Evolutionary conservation across 2,888 invertebrate genomes (phyloP).

Genomic region (Agonum fuliginosum): DNA sequence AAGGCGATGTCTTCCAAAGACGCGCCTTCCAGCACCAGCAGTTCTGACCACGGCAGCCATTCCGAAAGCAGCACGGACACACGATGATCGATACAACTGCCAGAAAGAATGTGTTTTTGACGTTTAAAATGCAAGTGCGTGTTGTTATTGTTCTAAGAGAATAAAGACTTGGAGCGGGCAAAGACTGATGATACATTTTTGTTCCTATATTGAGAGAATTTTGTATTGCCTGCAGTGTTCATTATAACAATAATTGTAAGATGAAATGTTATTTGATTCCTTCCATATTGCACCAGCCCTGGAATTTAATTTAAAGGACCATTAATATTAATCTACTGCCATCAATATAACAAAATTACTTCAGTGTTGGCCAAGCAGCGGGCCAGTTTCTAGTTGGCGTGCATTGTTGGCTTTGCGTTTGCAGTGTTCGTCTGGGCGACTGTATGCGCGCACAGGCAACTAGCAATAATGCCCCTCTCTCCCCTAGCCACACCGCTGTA

Average conservation of each 20-base stretch:
- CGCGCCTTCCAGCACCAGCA: slow-evolving; percentile 70
- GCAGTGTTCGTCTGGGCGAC: slow-evolving; percentile 16
- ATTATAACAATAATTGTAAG: slow-evolving; percentile 48
- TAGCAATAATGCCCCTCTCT: slow-evolving; percentile 54
- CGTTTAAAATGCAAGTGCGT: slow-evolving; percentile 30
- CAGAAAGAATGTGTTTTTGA: neutral
- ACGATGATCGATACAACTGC: slow-evolving; percentile 66
- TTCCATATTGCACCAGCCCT: slow-evolving; percentile 60
- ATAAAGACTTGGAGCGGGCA: slow-evolving; percentile 40
- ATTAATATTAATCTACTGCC: slow-evolving; percentile 72
- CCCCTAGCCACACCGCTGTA: neutral
- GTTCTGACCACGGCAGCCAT: slow-evolving; percentile 72
- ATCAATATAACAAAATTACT: slow-evolving; percentile 72
- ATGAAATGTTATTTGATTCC: slow-evolving; percentile 8
- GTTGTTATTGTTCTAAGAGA: neutral
- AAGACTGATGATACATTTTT: slow-evolving; percentile 50
- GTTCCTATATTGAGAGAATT: slow-evolving; percentile 55
- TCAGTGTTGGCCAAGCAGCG: slow-evolving; percentile 58
- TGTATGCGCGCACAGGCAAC: slow-evolving; percentile 47
- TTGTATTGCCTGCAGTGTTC: slow-evolving; percentile 57
- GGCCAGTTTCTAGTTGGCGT: neutral
- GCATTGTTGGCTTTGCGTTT: neutral
- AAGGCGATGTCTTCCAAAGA: slow-evolving; percentile 74
- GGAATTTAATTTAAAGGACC: slow-evolving; percentile 71
- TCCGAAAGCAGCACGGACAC: slow-evolving; percentile 73